Base-by-base conservation (phyloP, 2,888 invertebrate species). In the Deladenus siricidicola region DNA sequence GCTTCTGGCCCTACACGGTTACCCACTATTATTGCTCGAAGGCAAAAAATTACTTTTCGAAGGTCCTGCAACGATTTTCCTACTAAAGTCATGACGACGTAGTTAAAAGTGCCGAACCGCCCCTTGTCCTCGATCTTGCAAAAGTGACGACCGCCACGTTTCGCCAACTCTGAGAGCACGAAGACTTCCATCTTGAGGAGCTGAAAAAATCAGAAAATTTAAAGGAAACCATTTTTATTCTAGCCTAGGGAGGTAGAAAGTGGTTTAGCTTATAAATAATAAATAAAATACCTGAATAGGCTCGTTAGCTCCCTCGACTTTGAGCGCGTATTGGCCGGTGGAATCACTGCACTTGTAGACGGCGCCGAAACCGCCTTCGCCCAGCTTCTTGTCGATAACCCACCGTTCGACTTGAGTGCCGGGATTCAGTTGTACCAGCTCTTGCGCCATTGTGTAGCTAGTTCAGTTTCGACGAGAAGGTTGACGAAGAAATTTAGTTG, bases 101-200 rank as follows among this genome's bases (percentile, higher is more conserved):
- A 59, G 44, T 58, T 58, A 58, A 59, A 59, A 10, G n/a, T 39
- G 4, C 34, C 39, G 43, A 64, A 72, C 26, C 74, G 70, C 6
- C 77, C 76, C 56, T 71, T 74, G 67, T 74, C 76, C 59, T 72
- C 70, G 34, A 76, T 76, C 59, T 72, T 69, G 58, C 75, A 75
- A 54, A 75, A 75, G 58, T 75, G 75, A 30, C 72, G 70, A 24
- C 65, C 64, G 21, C 71, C 72, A n/a, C 67, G 62, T 53, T 73
- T 73, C 24, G 67, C 66, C 58, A 77, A 64, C 60, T 74, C 73
- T 50, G 64, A 60, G 47, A 77, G 62, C 47, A 77, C 74, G 51
- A 66, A 67, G 28, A 76, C 76, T 49, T 76, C 76, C 76, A 76
- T 77, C 53, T 73, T 75, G 6, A 63, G 62, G n/a, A 63, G 64